Evolutionary conservation across 2,888 invertebrate genomes (phyloP).

Genomic region (Agrotis segetum): DNA sequence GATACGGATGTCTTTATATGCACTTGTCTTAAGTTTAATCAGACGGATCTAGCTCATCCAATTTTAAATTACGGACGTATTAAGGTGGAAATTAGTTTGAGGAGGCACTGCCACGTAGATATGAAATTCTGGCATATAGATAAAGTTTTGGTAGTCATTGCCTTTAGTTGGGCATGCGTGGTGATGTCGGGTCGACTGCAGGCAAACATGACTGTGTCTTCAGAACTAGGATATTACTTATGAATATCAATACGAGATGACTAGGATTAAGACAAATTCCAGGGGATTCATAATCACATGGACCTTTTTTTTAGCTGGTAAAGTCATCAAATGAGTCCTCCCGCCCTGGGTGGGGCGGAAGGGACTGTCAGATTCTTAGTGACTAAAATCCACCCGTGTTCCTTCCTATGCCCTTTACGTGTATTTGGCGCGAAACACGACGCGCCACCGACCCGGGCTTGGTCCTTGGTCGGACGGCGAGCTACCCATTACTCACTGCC

Average conservation of each 20-base stretch:
- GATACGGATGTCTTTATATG: slow-evolving; percentile 24
- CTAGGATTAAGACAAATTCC: neutral
- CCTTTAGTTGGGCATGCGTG: slow-evolving; percentile 41
- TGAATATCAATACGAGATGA: neutral
- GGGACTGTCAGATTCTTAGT: too few relatives aligned
- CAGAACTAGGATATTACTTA: slow-evolving; percentile 22
- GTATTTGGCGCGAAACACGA: too few relatives aligned
- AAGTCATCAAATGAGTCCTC: too few relatives aligned
- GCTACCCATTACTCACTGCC: too few relatives aligned
- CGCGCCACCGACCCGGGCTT: too few relatives aligned
- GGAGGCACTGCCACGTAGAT: neutral
- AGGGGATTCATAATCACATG: neutral
- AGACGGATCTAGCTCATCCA: neutral
- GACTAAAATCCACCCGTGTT: too few relatives aligned
- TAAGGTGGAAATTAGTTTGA: slow-evolving; percentile 24
- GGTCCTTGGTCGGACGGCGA: too few relatives aligned
- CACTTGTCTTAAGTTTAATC: slow-evolving; percentile 41
- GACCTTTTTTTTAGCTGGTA: too few relatives aligned
- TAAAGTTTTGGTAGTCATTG: slow-evolving; percentile 53
- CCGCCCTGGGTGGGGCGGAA: too few relatives aligned
- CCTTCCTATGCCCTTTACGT: too few relatives aligned
- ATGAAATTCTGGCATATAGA: slow-evolving; percentile 49
- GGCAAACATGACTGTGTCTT: slow-evolving; percentile 13
- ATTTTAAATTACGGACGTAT: neutral
- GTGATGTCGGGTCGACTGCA: slow-evolving; percentile 6